These are phyloP conservation scores for Solenopsis invicta DNA, from an alignment of 1,140 invertebrate genomes.

Conservation along the genomic window DNA sequence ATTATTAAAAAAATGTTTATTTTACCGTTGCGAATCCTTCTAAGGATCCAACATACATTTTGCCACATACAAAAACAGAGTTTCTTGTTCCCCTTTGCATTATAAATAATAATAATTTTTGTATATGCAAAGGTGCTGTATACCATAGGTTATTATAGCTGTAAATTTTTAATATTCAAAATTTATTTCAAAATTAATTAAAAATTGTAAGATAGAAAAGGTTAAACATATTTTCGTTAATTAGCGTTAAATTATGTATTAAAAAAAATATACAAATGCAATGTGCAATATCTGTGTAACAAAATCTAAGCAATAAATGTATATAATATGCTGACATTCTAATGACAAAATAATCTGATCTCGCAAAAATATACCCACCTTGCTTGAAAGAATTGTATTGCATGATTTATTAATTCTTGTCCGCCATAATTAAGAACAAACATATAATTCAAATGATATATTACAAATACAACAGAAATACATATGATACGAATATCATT, in stretches of 20 bases:
- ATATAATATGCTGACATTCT: neutral
- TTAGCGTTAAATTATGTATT: neutral
- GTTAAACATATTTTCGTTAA: neutral
- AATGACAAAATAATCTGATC: neutral
- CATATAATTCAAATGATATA: constrained; percentile 15
- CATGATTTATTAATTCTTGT: constrained; percentile 24
- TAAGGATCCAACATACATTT: neutral
- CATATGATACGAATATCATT: neutral
- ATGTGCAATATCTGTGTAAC: neutral
- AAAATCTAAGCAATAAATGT: neutral
- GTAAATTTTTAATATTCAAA: neutral
- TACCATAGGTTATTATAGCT: constrained; percentile 43
- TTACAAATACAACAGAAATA: rapidly evolving
- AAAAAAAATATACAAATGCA: neutral
- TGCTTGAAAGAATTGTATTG: neutral
- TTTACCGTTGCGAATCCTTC: constrained; percentile 31
- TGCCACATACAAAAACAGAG: neutral
- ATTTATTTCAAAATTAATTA: neutral
- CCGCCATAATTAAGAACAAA: constrained; percentile 10
- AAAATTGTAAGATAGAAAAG: neutral
- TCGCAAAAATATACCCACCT: neutral
- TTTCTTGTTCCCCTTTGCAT: neutral
- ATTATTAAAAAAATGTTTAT: neutral
- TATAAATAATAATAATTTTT: constrained; percentile 49
- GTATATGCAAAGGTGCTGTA: neutral